Conservation (phyloP, 2,113 vertebrate genomes). For the Scomber scombrus region DNA sequence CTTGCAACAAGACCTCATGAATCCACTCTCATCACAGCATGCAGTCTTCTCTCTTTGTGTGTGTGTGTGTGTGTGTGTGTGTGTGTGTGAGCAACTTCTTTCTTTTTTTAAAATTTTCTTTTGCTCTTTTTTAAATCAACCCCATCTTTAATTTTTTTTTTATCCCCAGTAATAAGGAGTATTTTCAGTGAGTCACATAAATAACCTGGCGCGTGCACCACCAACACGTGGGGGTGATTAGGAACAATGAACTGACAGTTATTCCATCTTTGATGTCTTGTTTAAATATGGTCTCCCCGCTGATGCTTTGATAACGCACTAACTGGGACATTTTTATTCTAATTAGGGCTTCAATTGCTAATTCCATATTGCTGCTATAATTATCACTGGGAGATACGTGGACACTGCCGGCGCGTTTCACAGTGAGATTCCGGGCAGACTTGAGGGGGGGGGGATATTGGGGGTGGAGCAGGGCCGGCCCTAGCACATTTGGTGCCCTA, state of each 20-base stretch:
- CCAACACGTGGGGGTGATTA: constrained; percentile 41
- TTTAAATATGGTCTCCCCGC: constrained; percentile 90
- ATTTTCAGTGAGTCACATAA: background rate
- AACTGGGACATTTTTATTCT: constrained; percentile 96
- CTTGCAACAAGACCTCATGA: no score
- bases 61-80: background rate
- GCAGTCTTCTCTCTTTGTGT: background rate
- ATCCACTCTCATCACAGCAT: background rate
- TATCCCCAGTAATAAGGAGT: background rate
- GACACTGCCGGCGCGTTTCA: background rate
- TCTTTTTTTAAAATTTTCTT: background rate
- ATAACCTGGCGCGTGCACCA: background rate
- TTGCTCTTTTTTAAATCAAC: background rate
- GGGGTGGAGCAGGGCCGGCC: background rate
- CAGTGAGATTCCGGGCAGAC: constrained; percentile 38
- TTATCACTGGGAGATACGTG: constrained; percentile 84
- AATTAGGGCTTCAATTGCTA: constrained; percentile 97
- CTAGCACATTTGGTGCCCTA: no score
- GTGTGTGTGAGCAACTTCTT: background rate
- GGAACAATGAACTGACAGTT: constrained; percentile 85
- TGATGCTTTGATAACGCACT: constrained; percentile 93
- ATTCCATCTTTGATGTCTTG: constrained; percentile 94
- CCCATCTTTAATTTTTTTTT: constrained; percentile 2
- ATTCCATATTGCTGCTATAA: constrained; percentile 95
- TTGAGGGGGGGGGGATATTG: no score